Base-by-base conservation (phyloP, 2,888 invertebrate genomes). In the Girardia tigrina region DNA sequence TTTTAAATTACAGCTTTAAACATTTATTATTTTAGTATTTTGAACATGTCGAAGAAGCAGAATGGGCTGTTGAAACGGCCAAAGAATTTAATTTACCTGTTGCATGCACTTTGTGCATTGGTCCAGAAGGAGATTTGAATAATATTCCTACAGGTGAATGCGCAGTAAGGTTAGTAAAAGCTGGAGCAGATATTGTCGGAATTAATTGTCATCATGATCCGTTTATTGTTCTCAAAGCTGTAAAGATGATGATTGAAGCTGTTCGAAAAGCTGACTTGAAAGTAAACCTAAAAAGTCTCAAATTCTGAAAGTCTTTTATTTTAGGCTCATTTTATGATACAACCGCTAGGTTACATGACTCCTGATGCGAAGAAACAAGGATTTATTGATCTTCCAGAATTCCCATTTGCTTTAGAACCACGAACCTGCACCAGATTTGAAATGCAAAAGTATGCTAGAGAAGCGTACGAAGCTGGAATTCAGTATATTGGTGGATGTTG, bases 401-500 rank as follows among this genome's bases (percentile, higher is more conserved):
- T 85, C 75, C 84, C 84, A 14, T 84, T 85, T 78, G 84, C 80
- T 26, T 78, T 84, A 77, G 84, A 85, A 78, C 83, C 84, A 0
- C 78, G 84, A 26, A 80, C 83, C 56, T 80, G 81, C 76, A 84
- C 83, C 0, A 79, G 84, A 1, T 84, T 82, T 82, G 84, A 84
- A 78, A 82, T 84, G 80, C 84, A 84, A 71, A 79, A 79, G 28
- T 84, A 81, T 77, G 84, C 84, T 14, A 77, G 84, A 0, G 80
- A 82, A 42, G 84, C 84, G 2, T 85, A 82, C 76, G 80, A 83
- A n/a, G 76, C 84, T 29, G 80, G 84, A 1, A 80, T 85, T 16
- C 79, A 83, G 14, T 85, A 83, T 80, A 84, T 84, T 75, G 84
- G 84, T 20, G 84, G 84, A 1, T 84, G 84, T 76, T 84, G 84